Base-by-base conservation (phyloP, 2,888 invertebrate genomes). In the Mythimna loreyi region DNA sequence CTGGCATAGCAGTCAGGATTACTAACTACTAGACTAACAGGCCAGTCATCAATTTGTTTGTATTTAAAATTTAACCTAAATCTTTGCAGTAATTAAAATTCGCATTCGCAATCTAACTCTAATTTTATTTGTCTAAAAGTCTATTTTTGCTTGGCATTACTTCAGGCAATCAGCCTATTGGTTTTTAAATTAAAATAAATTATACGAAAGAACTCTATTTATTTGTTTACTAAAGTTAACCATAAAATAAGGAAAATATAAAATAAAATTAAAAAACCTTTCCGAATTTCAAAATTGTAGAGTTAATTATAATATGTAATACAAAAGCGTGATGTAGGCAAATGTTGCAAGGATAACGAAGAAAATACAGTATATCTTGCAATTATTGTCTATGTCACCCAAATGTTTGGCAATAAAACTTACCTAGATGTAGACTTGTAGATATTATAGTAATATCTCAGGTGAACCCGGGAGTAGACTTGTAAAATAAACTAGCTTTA, bases 181-280 rank as follows among this genome's bases (percentile, higher is more conserved):
- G 0, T 43, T 49, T 40, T 66, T 55, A 23, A 25, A 55, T 45
- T 80, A 66, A 75, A 63, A 66, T 66, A 64, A 62, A 63, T 23
- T 70, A 58, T 19, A 75, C 28, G 61, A 40, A 68, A 62, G 13
- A 11, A 60, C 45, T n/a, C 4, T 70, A 69, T 83, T 72, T 77
- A 81, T 81, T 77, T 81, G 40, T 67, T 64, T 55, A 76, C 50
- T 6, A 76, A 73, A 81, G 74, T 77, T 77, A 70, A 77, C 81
- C 78, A 81, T 76, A 67, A 67, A 52, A 23, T 72, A 49, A 65
- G 25, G 28, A 55, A 72, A 53, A 30, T 50, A 11, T 52, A 1
- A n/a, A 43, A 47, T 59, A 52, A 61, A 55, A 53, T 53, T 23
- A 50, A 28, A 55, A 23, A 21, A 36, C 5, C 28, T 65, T 65